phyloP scores from a whole-genome alignment of 2,888 invertebrate species.

The Deilephila elpenor region DNA sequence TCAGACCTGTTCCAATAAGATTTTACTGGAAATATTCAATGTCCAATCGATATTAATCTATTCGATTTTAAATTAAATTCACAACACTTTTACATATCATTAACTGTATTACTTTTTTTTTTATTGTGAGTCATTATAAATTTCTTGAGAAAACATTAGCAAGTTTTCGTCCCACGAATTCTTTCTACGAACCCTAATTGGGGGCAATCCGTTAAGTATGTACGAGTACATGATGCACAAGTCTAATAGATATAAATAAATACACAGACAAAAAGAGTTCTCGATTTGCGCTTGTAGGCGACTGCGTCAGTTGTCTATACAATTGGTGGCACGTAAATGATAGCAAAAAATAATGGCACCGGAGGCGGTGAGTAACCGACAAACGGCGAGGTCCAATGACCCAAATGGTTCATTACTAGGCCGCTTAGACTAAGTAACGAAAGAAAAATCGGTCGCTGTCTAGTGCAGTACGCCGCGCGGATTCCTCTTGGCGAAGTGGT shows the following conservation, averaged over 20 bases:
- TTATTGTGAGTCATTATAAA: background rate
- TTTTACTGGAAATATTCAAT: background rate
- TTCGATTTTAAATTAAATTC: background rate
- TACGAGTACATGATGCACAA: constrained; percentile 34
- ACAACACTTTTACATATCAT: background rate
- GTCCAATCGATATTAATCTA: background rate
- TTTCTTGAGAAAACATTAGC: constrained; percentile 16
- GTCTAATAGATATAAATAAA: constrained; percentile 15
- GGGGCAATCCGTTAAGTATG: constrained; percentile 31
- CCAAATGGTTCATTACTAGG: constrained; percentile 80
- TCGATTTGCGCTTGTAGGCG: constrained; percentile 59
- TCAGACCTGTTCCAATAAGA: background rate
- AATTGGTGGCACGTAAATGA: constrained; percentile 69
- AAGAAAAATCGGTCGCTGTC: constrained; percentile 76
- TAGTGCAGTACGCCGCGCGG: constrained; percentile 37
- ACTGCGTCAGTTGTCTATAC: constrained; percentile 62
- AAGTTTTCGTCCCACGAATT: constrained; percentile 19
- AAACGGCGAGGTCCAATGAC: constrained; percentile 83
- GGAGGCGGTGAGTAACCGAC: constrained; percentile 66
- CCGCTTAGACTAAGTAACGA: constrained; percentile 70
- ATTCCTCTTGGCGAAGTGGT: background rate
- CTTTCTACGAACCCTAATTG: constrained; percentile 25
- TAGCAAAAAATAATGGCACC: constrained; percentile 72
- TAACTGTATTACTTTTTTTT: constrained; percentile 1
- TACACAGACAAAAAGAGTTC: constrained; percentile 47